phyloP scores from a whole-genome alignment of 2,113 vertebrate genomes.

The Nannospalax galili region DNA sequence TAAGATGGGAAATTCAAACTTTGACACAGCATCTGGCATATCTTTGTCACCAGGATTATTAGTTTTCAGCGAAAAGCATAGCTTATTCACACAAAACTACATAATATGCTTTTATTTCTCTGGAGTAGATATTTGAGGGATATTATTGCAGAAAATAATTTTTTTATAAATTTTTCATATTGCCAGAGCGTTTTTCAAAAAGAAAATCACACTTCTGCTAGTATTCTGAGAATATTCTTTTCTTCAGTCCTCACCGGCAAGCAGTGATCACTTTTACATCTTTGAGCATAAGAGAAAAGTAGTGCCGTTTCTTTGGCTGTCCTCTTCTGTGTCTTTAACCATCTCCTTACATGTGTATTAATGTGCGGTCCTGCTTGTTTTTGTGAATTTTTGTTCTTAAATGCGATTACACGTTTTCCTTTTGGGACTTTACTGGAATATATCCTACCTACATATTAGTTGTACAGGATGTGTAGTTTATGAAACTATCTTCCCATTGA shows the following conservation, averaged over 20 bases:
- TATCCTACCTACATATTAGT: not conserved
- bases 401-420: not conserved
- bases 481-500: not conserved
- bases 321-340: not conserved
- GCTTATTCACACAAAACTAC: not conserved
- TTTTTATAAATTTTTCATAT: conserved; percentile 10
- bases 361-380: not conserved
- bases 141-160: not conserved
- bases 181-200: not conserved
- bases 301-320: not conserved
- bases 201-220: not conserved
- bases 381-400: not conserved
- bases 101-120: not conserved
- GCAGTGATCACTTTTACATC: not conserved
- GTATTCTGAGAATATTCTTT: not conserved
- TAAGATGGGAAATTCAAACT: not conserved
- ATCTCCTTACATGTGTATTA: not conserved
- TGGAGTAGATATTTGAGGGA: not conserved
- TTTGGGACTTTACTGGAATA: not conserved
- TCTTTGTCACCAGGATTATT: not conserved
- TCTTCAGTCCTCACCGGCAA: not conserved
- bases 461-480: not conserved
- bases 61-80: not conserved
- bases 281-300: not conserved
- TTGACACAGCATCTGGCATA: not conserved